Percentiles rank a stretch among this genome's conserved stretches.
These are phyloP conservation scores for Podabrus alpinus DNA, from an alignment of 2,888 invertebrate genomes.

Conservation along the genomic window DNA sequence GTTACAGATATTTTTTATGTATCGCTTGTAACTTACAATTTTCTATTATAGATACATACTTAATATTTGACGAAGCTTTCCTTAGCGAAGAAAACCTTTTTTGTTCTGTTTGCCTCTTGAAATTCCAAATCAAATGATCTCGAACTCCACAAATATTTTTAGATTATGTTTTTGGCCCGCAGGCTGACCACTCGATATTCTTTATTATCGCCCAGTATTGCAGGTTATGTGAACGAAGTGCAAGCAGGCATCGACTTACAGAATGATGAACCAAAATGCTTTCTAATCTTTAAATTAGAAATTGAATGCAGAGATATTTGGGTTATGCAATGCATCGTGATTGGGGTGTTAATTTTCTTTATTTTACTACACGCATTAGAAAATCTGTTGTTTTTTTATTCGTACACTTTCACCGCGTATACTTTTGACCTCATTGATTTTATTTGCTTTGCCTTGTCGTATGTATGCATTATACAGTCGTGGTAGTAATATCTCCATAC, in stretches of 20 bases:
- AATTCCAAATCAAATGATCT: neutral
- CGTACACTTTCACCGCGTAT: neutral
- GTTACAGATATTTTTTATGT: neutral
- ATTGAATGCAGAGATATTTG: neutral
- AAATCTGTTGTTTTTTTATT: neutral
- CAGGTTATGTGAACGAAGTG: neutral
- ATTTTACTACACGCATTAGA: neutral
- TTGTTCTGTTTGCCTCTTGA: too few relatives aligned
- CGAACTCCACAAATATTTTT: neutral
- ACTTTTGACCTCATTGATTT: slow-evolving; percentile 9
- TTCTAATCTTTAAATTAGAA: neutral
- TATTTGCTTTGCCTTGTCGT: slow-evolving; percentile 17
- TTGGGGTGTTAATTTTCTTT: neutral
- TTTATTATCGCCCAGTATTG: too few relatives aligned
- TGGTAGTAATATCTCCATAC: slow-evolving; percentile 14
- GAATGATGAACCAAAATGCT: neutral
- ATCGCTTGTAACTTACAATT: too few relatives aligned
- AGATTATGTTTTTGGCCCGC: neutral
- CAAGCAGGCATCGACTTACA: neutral
- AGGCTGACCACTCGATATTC: neutral
- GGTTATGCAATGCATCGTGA: neutral
- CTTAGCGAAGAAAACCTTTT: too few relatives aligned
- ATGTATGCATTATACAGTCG: neutral
- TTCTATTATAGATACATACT: too few relatives aligned
- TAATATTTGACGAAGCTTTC: too few relatives aligned